phyloP scores from a whole-genome alignment of 2,797 vertebrate genomes.

The Coracias cyanogaster region DNA sequence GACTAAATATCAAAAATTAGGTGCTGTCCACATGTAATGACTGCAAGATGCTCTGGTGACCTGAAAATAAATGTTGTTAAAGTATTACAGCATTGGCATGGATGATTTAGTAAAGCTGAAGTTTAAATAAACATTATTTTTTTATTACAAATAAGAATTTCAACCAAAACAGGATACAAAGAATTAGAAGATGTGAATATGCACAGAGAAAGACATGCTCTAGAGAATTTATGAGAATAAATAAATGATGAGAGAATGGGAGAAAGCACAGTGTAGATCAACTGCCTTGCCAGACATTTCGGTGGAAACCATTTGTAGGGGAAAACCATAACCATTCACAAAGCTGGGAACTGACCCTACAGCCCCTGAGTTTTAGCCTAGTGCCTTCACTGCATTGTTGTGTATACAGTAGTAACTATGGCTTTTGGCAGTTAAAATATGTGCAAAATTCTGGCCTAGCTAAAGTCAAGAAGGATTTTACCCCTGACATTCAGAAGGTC shows the following conservation, averaged over 20 bases:
- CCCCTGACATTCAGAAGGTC: not conserved
- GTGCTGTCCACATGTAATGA: not conserved
- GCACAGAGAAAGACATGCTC: not conserved
- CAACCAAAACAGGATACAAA: not conserved
- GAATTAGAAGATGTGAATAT: not conserved
- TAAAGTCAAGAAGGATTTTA: not conserved
- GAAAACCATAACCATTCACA: not conserved
- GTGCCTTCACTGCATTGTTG: not conserved
- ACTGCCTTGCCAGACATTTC: not conserved
- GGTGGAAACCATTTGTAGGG: not conserved
- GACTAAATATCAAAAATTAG: not conserved
- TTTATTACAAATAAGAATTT: slow-evolving; percentile 16
- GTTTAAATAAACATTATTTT: slow-evolving; percentile 18
- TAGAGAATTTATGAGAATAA: slow-evolving; percentile 6
- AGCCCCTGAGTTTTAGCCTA: not conserved
- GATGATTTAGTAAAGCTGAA: not conserved
- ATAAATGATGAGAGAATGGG: not conserved
- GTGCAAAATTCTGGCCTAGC: not conserved
- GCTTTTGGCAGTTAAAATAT: not conserved
- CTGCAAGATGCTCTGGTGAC: not conserved
- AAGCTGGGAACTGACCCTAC: not conserved
- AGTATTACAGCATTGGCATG: not conserved
- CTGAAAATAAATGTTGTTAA: not conserved
- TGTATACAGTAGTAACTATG: not conserved
- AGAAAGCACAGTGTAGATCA: not conserved